These are phyloP conservation scores for Addax nasomaculatus DNA, from an alignment of 2,113 vertebrate species.

Conservation along the genomic window DNA sequence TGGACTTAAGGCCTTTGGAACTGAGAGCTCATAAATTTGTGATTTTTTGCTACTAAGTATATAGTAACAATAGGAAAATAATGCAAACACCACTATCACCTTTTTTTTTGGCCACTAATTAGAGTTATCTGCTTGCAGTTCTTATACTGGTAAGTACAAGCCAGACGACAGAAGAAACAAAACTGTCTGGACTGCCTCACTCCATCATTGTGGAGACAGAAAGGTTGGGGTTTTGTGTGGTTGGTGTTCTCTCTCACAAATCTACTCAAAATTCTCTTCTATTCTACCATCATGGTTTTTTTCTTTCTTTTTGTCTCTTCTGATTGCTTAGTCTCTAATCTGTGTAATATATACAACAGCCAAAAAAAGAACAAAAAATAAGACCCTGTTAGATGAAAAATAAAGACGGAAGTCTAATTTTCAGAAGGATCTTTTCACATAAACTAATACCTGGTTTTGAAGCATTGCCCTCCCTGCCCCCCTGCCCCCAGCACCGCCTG, in stretches of 20 bases:
- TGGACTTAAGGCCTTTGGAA: neutral
- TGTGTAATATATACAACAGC: neutral
- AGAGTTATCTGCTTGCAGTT: neutral
- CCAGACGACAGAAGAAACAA: neutral
- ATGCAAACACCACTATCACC: neutral
- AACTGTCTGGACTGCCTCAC: neutral
- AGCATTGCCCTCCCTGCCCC: rapidly evolving
- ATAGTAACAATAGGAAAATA: neutral
- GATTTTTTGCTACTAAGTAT: neutral
- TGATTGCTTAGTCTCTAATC: neutral
- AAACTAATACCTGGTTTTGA: neutral
- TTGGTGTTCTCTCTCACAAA: neutral
- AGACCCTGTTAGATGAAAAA: neutral
- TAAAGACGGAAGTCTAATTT: neutral
- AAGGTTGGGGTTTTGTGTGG: neutral
- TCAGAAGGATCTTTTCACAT: neutral
- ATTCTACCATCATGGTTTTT: neutral
- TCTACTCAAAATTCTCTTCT: neutral
- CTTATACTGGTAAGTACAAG: neutral
- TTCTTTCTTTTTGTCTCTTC: too few species aligned
- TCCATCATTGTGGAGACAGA: neutral
- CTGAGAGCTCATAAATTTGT: neutral
- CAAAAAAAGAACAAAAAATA: neutral
- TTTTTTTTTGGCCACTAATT: neutral
- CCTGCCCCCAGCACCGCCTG: neutral